Conservation (phyloP, 2,113 vertebrate species). For the Nothobranchius furzeri region DNA sequence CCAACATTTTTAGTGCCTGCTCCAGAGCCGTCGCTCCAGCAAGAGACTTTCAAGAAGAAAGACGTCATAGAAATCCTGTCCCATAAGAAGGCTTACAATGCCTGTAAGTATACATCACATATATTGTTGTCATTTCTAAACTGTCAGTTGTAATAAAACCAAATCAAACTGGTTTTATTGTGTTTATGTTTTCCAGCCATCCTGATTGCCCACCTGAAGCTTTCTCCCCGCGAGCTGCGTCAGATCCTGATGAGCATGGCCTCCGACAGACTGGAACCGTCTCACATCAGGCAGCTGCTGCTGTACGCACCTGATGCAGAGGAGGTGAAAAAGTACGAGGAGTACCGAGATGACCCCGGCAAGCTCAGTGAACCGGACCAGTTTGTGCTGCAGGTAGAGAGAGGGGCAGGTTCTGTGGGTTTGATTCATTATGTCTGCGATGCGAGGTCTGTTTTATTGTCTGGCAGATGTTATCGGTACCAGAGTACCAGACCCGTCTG, state of each 20-base stretch:
- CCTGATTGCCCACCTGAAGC: conserved; percentile 95
- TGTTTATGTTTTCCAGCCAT: conserved; percentile 82
- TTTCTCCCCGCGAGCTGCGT: conserved; percentile 88
- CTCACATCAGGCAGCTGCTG: conserved; percentile 94
- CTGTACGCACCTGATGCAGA: conserved; percentile 92
- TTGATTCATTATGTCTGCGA: not conserved
- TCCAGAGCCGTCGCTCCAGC: conserved; percentile 83
- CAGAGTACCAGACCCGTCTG: conserved; percentile 92
- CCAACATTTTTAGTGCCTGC: conserved; percentile 78
- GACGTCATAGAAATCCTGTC: conserved; percentile 96
- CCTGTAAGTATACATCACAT: conserved; percentile 82
- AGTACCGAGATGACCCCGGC: conserved; percentile 83
- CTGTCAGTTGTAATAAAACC: not conserved
- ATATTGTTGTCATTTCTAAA: not conserved
- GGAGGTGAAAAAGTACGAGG: conserved; percentile 90
- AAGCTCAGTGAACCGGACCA: conserved; percentile 96
- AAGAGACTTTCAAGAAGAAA: conserved; percentile 94
- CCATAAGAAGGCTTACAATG: conserved; percentile 98
- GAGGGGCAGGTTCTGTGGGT: not conserved
- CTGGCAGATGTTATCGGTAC: conserved; percentile 81
- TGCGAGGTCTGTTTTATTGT: not conserved
- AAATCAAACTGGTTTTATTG: not conserved
- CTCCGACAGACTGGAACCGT: conserved; percentile 87
- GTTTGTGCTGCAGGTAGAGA: conserved; percentile 91
- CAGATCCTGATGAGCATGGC: conserved; percentile 91